phyloP scores from a whole-genome alignment of 1,140 invertebrate genomes.

The Antheraea mylitta region DNA sequence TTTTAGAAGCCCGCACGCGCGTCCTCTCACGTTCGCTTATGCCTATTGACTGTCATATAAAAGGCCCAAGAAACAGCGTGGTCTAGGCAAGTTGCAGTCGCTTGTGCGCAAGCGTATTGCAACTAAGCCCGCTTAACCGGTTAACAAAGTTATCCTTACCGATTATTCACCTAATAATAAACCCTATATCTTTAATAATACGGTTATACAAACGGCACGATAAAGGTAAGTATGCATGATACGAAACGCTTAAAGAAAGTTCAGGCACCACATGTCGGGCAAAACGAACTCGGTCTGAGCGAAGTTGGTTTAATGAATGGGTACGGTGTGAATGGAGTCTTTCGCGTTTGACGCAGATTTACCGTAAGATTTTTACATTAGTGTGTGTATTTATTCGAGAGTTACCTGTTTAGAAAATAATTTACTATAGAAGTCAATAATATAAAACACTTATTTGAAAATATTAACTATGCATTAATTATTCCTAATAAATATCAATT shows the following conservation, averaged over 20 bases:
- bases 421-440: no score
- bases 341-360: background rate
- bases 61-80: slow-evolving; percentile 25
- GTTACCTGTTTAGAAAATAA: no score
- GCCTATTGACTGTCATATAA: slow-evolving; percentile 62
- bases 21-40: slow-evolving; percentile 29
- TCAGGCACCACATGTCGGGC: slow-evolving; percentile 43
- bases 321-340: slow-evolving; percentile 23
- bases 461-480: no score
- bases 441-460: no score
- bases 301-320: slow-evolving; percentile 48
- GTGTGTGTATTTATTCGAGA: no score
- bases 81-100: slow-evolving; percentile 51
- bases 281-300: slow-evolving; percentile 36
- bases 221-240: slow-evolving; percentile 24
- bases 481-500: no score
- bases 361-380: background rate
- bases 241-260: slow-evolving; percentile 50
- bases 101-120: slow-evolving; percentile 41
- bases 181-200: slow-evolving; percentile 23
- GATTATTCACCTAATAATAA: slow-evolving; percentile 24
- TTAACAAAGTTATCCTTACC: background rate
- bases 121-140: slow-evolving; percentile 20
- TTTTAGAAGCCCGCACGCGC: slow-evolving; percentile 21
- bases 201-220: slow-evolving; percentile 23